Base-by-base conservation (phyloP, 2,797 vertebrate species). In the Menidia menidia region DNA sequence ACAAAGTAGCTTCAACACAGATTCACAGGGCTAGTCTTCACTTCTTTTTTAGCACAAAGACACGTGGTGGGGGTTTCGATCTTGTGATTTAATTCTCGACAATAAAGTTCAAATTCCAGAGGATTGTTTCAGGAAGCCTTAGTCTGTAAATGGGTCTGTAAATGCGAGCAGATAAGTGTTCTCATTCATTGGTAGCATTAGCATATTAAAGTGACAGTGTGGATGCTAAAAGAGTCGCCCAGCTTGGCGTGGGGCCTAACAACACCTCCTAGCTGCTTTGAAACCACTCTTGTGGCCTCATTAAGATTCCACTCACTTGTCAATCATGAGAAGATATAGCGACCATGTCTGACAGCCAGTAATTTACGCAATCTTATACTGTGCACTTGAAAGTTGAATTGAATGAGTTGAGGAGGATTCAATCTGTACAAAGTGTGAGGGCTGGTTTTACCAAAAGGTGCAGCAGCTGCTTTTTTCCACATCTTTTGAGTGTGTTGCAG, bases 221-320 rank as follows among this genome's bases (percentile, higher is more conserved):
- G 57, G 25, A 73, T 52, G 39, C 52, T 69, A 4, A 68, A 68
- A 59, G 14, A 42, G 44, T 64, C 39, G 47, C 52, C 68, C 64
- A 18, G 45, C 32, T 58, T 78, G 66, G 71, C 47, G 0, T 42
- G 1, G 1, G 41, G 61, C 70, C 76, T 48, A 70, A 73, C 48
- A 58, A 58, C 58, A 73, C 62, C 53, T 74, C 43, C 77, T 61
- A 60, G 74, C 66, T 55, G 30, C 70, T 75, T 50, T 69, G n/a
- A 71, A 68, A 62, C 51, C 14, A 66, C 58, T 68, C 18, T 45
- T 18, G 52, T 15, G 54, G 32, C 62, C 41, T 68, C 12, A 72
- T 84, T 84, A 75, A 57, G 56, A 86, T 78, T 81, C 71, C 42
- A 56, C 73, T 87, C 78, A 75, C 56, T 71, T 75, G 73, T 73